Evolutionary conservation across 2,888 invertebrate species (phyloP).

Genomic region (Ernsta delagoae): DNA sequence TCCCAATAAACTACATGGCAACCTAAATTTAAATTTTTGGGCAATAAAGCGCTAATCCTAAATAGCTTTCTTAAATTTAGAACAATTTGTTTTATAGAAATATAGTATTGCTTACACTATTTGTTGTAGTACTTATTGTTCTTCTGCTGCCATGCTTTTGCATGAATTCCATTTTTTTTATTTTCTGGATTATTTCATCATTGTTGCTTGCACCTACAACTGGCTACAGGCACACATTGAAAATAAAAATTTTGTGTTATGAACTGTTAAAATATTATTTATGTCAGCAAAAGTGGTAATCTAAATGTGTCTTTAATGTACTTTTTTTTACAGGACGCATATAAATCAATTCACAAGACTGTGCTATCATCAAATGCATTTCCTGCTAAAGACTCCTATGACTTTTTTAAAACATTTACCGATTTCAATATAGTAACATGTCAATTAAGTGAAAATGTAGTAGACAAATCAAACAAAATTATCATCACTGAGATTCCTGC

Average conservation of each 20-base stretch:
- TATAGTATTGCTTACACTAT: too few species aligned
- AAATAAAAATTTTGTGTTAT: too few species aligned
- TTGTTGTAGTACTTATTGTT: neutral
- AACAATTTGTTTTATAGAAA: too few species aligned
- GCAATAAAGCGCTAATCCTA: too few species aligned
- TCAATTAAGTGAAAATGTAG: constrained; percentile 86
- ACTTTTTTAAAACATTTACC: constrained; percentile 91
- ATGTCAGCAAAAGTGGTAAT: too few species aligned
- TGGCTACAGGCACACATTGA: neutral
- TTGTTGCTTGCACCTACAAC: neutral
- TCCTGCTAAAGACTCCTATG: constrained; percentile 89
- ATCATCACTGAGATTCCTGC: constrained; percentile 83
- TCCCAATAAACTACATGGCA: too few species aligned
- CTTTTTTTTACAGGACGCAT: constrained; percentile 84
- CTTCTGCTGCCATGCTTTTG: neutral
- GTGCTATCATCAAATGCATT: constrained; percentile 89
- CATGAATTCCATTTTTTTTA: neutral
- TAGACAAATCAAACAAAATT: constrained; percentile 72
- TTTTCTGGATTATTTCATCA: neutral
- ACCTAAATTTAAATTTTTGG: too few species aligned
- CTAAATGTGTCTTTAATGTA: neutral
- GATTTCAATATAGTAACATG: constrained; percentile 88
- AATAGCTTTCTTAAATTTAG: too few species aligned
- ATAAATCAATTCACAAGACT: constrained; percentile 87
- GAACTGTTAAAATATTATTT: too few species aligned